A percentile compares a stretch with the other conserved stretches of the same genome.
These are phyloP conservation scores for Myotis daubentonii DNA, from an alignment of 2,797 vertebrate species.

Conservation along the genomic window DNA sequence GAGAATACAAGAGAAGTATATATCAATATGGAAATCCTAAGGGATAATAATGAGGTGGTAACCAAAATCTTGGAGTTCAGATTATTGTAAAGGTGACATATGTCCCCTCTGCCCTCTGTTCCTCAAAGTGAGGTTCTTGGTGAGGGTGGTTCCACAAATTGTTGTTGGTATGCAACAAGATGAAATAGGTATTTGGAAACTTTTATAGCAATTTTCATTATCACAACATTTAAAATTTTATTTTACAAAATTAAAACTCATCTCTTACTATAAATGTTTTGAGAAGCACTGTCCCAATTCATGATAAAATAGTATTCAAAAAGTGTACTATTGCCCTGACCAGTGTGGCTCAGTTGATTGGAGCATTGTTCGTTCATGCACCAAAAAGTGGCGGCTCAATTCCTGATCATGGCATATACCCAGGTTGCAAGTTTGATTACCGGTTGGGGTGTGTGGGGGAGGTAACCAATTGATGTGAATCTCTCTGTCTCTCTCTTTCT, in stretches of 20 bases:
- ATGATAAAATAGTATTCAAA: conserved; percentile 24
- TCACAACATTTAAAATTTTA: not conserved
- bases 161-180: not conserved
- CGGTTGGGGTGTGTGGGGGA: no score
- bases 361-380: no score
- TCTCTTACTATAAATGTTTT: not conserved
- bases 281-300: conserved; percentile 25
- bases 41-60: not conserved
- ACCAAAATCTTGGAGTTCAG: not conserved
- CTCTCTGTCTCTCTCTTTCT: no score
- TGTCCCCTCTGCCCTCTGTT: not conserved
- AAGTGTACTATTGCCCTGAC: not conserved
- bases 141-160: not conserved
- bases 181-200: not conserved
- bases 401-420: no score
- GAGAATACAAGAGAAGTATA: not conserved
- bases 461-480: no score
- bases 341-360: no score
- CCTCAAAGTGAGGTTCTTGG: not conserved
- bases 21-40: conserved; percentile 10
- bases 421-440: no score
- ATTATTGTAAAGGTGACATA: not conserved
- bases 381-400: no score
- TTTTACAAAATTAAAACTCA: conserved; percentile 31
- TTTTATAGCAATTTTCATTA: not conserved